phyloP scores from a whole-genome alignment of 2,888 invertebrate species.

The Tenthredo notha region DNA sequence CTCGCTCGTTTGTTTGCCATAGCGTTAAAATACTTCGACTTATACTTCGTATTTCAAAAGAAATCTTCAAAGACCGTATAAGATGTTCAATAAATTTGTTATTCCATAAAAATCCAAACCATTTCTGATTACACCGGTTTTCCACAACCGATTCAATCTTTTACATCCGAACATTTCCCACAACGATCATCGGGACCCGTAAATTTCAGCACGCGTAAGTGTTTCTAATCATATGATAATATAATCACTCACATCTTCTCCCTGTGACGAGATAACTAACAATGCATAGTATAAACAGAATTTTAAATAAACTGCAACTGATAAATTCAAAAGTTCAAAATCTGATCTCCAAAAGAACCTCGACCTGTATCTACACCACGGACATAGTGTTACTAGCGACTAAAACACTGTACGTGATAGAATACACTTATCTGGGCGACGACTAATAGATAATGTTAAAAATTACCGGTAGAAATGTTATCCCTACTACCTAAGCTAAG shows the following conservation, averaged over 20 bases:
- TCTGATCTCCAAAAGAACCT: neutral
- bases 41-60: neutral
- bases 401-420: neutral
- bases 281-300: neutral
- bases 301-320: neutral
- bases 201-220: neutral
- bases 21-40: conserved; percentile 5
- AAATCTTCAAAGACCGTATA: neutral
- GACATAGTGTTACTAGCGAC: neutral
- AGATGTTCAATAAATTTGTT: neutral
- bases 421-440: conserved; percentile 7
- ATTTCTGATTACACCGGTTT: neutral
- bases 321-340: neutral
- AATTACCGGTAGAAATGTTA: neutral
- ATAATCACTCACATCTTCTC: neutral
- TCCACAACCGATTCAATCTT: neutral
- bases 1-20: neutral
- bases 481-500: conserved; percentile 23
- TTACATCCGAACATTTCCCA: neutral
- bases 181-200: too few species aligned
- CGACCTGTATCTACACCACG: neutral
- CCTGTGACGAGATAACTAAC: neutral
- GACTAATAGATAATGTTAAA: conserved; percentile 7
- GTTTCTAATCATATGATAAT: neutral
- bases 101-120: neutral